Evolutionary conservation across 2,797 vertebrate genomes (phyloP), one percentile per base, ranked within the genome.

Genomic region (Macropus fuliginosus): DNA sequence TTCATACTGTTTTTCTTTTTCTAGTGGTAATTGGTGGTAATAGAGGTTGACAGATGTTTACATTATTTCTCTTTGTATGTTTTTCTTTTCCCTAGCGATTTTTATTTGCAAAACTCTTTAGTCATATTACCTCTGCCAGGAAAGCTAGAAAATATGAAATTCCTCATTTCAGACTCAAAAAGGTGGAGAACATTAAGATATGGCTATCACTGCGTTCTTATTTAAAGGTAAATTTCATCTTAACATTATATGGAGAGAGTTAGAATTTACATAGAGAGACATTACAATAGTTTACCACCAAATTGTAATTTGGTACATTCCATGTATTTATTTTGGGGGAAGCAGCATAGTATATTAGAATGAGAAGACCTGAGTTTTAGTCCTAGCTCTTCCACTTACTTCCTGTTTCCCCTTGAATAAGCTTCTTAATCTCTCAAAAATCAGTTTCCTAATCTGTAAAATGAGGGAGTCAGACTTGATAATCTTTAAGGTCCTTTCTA

Each of bases 131-230:
- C 0, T 99, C 99, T 91, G 99, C 99, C 94, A 99, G 99, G 95
- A 99, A 99, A 98, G 99, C 99, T 98, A 99, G 99, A 98, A 99
- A 99, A 97, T 99, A 99, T 0, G 99, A 99, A 99, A 99, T 99
- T 97, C 99, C 99, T 98, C 99, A 99, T 97, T 99, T 99, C 96
- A 98, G 99, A 94, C 99, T 99, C 98, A 99, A 99, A 98, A 99
- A 99, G 97, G 99, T 99, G 94, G 99, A 99, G 98, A 99, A 99
- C 98, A 99, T 99, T 97, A 99, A 99, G 98, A 99, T 99, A 98
- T 99, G 99, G 99, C 97, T 99, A 81, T 99, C 99, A 0, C 99
- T 99, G 1, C 99, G 99, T 89, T 99, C 99, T 91, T 99, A 99
- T 50, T 99, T 99, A 28, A 99, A 99, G 99, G 99, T 99, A 90